phyloP scores from a whole-genome alignment of 2,113 vertebrate genomes.

The Urocolius indicus region DNA sequence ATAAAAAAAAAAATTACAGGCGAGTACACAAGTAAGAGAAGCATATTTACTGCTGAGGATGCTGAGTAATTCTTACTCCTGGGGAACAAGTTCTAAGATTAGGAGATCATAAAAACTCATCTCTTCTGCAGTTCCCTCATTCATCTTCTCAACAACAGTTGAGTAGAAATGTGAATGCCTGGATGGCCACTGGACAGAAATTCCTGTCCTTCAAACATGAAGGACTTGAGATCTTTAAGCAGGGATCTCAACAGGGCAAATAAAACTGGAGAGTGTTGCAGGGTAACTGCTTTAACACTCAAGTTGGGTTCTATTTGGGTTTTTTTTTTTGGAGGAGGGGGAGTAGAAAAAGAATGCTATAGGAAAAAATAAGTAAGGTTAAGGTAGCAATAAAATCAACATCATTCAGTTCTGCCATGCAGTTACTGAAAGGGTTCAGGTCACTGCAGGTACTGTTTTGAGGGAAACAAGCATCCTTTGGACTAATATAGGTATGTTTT shows the following conservation, averaged over 20 bases:
- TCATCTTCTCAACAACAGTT: neutral
- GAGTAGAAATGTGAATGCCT: neutral
- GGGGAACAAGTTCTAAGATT: neutral
- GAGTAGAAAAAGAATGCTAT: neutral
- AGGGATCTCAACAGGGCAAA: neutral
- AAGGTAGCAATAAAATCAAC: neutral
- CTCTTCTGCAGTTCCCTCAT: neutral
- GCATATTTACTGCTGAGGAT: neutral
- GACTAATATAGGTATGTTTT: neutral
- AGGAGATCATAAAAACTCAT: neutral
- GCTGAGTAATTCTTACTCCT: neutral
- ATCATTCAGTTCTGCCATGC: neutral
- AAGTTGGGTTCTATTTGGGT: no score
- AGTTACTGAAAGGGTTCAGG: neutral
- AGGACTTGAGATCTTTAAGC: neutral
- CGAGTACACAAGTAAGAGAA: neutral
- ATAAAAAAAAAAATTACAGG: neutral
- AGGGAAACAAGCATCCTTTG: neutral
- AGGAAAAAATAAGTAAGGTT: neutral
- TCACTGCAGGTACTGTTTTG: neutral
- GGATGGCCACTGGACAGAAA: neutral
- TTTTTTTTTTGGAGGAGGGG: no score
- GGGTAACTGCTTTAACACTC: neutral
- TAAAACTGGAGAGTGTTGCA: neutral
- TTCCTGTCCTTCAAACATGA: neutral